Conservation (phyloP, 2,888 invertebrate genomes). For the Phalera bucephala region DNA sequence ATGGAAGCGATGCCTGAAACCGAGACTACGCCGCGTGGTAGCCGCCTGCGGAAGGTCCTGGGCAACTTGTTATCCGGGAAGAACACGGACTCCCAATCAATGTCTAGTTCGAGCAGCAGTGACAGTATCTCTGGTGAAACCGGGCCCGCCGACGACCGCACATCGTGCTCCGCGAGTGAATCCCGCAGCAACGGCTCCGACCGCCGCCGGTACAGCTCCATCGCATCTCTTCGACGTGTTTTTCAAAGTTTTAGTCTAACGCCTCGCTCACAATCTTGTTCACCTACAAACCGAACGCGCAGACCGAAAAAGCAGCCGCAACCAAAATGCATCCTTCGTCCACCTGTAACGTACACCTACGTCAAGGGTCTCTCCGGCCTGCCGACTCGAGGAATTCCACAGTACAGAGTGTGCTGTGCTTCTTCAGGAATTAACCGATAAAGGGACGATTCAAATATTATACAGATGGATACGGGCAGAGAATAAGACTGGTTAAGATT, state of each 20-base stretch:
- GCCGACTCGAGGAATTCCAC: conserved; percentile 91
- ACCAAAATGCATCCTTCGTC: conserved; percentile 89
- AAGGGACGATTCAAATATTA: conserved; percentile 24
- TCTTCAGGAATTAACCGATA: conserved; percentile 70
- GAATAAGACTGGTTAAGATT: conserved; percentile 73
- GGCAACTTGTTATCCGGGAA: conserved; percentile 84
- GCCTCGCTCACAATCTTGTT: conserved; percentile 85
- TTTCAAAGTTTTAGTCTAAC: conserved; percentile 87
- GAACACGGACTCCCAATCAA: conserved; percentile 66
- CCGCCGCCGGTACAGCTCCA: conserved; percentile 75
- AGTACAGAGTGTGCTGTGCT: conserved; percentile 66
- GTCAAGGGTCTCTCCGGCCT: conserved; percentile 91
- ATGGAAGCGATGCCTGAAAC: conserved; percentile 81
- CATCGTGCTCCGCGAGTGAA: conserved; percentile 84
- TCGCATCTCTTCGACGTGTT: conserved; percentile 87
- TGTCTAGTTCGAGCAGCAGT: conserved; percentile 73
- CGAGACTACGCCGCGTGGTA: conserved; percentile 81
- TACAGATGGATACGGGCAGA: conserved; percentile 46
- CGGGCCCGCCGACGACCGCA: conserved; percentile 63
- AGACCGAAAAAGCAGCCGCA: conserved; percentile 83
- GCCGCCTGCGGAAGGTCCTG: conserved; percentile 86
- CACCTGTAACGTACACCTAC: conserved; percentile 91
- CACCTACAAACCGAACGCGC: conserved; percentile 71
- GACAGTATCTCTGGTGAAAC: conserved; percentile 67
- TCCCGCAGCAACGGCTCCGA: conserved; percentile 85